A percentile compares a stretch with the other conserved stretches of the same genome.
Evolutionary conservation across 1,140 invertebrate genomes (phyloP).

Genomic region (Ctenoplectra terminalis): DNA sequence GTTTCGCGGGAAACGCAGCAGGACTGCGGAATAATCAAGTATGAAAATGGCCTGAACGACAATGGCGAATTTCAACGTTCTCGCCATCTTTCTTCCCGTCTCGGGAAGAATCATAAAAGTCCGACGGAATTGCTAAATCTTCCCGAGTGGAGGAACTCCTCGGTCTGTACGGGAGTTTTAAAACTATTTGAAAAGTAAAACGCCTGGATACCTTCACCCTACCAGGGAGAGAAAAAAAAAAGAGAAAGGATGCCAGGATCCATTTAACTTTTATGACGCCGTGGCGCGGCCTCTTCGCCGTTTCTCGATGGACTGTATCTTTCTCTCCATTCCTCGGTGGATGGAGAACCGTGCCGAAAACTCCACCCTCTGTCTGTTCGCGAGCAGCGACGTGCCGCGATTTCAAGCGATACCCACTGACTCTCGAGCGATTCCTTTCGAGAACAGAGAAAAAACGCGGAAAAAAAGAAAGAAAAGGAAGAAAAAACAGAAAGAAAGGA

Average conservation of each 20-base stretch:
- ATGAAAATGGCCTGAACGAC: not conserved
- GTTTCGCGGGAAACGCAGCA: not conserved
- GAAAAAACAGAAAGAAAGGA: not conserved
- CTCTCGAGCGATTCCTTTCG: not conserved
- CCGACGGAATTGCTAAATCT: constrained; percentile 53
- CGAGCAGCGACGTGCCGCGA: constrained; percentile 41
- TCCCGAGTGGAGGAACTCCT: constrained; percentile 16
- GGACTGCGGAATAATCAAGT: not conserved
- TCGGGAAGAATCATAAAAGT: constrained; percentile 23
- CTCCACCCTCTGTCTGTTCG: constrained; percentile 39
- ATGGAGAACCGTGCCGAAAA: constrained; percentile 41
- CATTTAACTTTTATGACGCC: constrained; percentile 67
- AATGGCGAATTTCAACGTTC: not conserved
- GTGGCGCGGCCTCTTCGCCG: constrained; percentile 44
- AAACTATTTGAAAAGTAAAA: constrained; percentile 58
- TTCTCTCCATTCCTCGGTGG: not conserved
- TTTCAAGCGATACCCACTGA: constrained; percentile 22
- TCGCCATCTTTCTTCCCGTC: not conserved
- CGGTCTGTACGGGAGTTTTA: constrained; percentile 19
- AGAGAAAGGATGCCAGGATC: constrained; percentile 44
- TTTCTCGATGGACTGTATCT: constrained; percentile 54
- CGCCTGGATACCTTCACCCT: constrained; percentile 36
- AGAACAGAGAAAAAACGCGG: not conserved
- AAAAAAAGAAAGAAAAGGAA: constrained; percentile 9
- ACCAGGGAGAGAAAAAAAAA: too few relatives aligned